A percentile compares a stretch with the other conserved stretches of the same genome.
Evolutionary conservation across 2,888 invertebrate genomes (phyloP).

Genomic region (Sinelater perroti): DNA sequence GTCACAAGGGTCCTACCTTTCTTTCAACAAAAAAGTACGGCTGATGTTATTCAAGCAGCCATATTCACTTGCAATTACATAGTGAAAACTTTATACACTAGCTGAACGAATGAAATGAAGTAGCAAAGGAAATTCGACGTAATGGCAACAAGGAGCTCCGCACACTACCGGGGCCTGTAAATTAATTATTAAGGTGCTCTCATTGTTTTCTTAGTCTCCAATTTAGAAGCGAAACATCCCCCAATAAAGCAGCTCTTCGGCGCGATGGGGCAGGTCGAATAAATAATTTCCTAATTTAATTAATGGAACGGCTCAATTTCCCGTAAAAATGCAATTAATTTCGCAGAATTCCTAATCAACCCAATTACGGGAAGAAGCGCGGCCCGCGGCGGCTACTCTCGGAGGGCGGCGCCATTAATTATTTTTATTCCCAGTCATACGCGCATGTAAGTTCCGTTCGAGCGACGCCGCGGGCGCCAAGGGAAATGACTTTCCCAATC

Average conservation of each 20-base stretch:
- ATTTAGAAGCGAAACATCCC: slow-evolving; percentile 3
- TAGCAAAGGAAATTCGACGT: not conserved
- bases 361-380: slow-evolving; percentile 30
- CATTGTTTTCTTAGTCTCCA: slow-evolving; percentile 6
- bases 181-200: slow-evolving; percentile 10
- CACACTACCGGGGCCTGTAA: slow-evolving; percentile 3
- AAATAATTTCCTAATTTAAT: slow-evolving; percentile 25
- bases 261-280: slow-evolving; percentile 1
- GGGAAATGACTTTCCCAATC: not conserved
- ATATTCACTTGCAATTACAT: too few species aligned
- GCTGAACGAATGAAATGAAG: slow-evolving; percentile 3
- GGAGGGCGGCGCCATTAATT: slow-evolving; percentile 27
- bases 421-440: slow-evolving; percentile 25
- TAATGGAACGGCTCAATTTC: slow-evolving; percentile 24
- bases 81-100: too few species aligned
- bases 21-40: too few species aligned
- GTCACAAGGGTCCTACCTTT: too few species aligned
- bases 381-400: slow-evolving; percentile 22
- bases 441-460: slow-evolving; percentile 16
- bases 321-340: slow-evolving; percentile 30
- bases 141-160: slow-evolving; percentile 2
- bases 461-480: not conserved
- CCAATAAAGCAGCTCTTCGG: not conserved
- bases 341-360: slow-evolving; percentile 27
- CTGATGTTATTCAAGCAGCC: too few species aligned